phyloP scores from a whole-genome alignment of 1,140 invertebrate genomes.

The Tetraneura akinire region DNA sequence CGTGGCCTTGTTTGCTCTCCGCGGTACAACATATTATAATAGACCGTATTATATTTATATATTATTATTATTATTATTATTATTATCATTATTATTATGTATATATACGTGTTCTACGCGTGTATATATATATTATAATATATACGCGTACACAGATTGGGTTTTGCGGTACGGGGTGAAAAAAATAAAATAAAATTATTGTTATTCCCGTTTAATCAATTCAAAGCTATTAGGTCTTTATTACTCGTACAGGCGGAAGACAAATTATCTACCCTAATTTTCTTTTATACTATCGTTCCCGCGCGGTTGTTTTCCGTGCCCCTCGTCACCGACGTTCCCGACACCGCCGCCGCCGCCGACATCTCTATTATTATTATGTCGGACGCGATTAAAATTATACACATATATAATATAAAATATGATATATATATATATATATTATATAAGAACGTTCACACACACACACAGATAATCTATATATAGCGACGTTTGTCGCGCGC shows the following conservation, averaged over 20 bases:
- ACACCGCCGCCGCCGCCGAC: constrained; percentile 40
- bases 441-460: neutral
- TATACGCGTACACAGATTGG: constrained; percentile 19
- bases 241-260: constrained; percentile 51
- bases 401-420: too few relatives aligned
- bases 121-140: neutral
- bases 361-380: constrained; percentile 51
- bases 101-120: too few relatives aligned
- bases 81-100: too few relatives aligned
- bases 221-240: constrained; percentile 50
- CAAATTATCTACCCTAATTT: constrained; percentile 52
- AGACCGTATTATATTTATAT: neutral
- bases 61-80: too few relatives aligned
- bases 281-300: constrained; percentile 42
- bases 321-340: constrained; percentile 13
- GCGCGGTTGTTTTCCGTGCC: constrained; percentile 43
- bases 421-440: neutral
- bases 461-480: constrained; percentile 40
- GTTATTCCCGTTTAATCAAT: constrained; percentile 48
- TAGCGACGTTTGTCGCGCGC: constrained; percentile 37
- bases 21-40: neutral
- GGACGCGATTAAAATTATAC: constrained; percentile 48
- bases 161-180: constrained; percentile 34
- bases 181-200: too few relatives aligned
- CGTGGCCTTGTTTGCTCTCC: neutral